Evolutionary conservation across 2,797 vertebrate species (phyloP).

Genomic region (Acomys russatus): DNA sequence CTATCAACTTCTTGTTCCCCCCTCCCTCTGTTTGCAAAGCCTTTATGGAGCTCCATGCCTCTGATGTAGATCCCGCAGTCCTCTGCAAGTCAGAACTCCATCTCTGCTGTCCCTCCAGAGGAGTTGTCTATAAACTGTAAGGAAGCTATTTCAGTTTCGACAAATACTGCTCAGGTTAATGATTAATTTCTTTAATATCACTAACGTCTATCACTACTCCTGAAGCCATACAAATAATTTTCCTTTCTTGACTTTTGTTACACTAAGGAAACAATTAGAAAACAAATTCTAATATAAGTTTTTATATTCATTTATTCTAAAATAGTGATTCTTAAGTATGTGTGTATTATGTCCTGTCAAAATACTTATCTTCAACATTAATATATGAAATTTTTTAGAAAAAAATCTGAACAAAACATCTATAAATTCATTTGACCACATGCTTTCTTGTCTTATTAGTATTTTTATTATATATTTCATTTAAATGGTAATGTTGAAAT

Average conservation of each 20-base stretch:
- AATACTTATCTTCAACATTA: conserved; percentile 46
- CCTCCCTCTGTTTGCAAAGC: conserved; percentile 22
- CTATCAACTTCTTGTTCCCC: neutral
- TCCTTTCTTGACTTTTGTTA: conserved; percentile 59
- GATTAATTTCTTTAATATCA: conserved; percentile 11
- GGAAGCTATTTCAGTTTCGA: conserved; percentile 7
- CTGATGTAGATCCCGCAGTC: neutral
- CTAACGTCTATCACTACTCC: conserved; percentile 11
- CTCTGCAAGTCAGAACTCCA: conserved; percentile 9
- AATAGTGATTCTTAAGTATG: neutral
- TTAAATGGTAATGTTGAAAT: conserved; percentile 50
- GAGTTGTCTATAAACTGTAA: conserved; percentile 29
- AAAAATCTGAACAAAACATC: neutral
- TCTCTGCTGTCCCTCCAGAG: neutral
- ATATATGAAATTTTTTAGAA: conserved; percentile 54
- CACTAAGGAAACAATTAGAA: conserved; percentile 55
- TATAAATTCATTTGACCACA: neutral
- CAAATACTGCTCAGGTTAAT: neutral
- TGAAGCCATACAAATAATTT: conserved; percentile 39
- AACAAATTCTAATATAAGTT: conserved; percentile 51
- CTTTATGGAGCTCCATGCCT: conserved; percentile 15
- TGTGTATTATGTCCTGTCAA: neutral
- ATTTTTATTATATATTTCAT: conserved; percentile 3
- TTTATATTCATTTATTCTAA: conserved; percentile 35
- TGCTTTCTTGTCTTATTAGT: neutral